Base-by-base conservation (phyloP, 2,888 invertebrate genomes). In the Bugula neritina region DNA sequence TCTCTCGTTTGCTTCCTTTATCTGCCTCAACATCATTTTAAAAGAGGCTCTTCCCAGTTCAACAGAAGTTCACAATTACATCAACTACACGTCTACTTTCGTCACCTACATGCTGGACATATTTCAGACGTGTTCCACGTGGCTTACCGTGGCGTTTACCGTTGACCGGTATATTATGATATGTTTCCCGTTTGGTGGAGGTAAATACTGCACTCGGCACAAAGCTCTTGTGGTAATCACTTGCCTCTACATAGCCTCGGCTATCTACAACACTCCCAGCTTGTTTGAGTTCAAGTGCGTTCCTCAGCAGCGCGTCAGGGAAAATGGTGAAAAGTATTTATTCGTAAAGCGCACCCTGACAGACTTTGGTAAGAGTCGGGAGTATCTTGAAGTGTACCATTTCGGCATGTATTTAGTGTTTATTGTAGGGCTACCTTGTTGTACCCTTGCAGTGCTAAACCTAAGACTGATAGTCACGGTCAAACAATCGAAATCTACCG, bases 121-220 rank as follows among this genome's bases (percentile, higher is more conserved):
- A 23, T 82, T 82, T 73, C 83, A 83, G 72, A 81, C 83, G 72
- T 80, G 80, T 0, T 82, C 82, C 31, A 78, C 83, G 54, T 83
- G 83, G 83, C 76, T 83, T 72, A 83, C 83, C 0, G 74, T 83
- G 23, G 82, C 82, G 1, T 83, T 83, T 74, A 83, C 83, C 0
- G 80, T 82, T n/a, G 83, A 83, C 73, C 77, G 83, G 2, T 84
- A 83, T 74, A 81, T 84, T 69, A 84, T 84, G 84, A 84, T 84
- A 35, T 84, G 84, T 72, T 83, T 83, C 72, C 84, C 84, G 1
- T 84, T 83, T 74, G 75, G 77, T 35, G 82, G 83, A 0, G 82
- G 81, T 72, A 76, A 77, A 17, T 77, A 80, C 77, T 84, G 84
- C 73, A 79, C 78, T 29, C 75, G 80, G 0, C 75, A 77, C 2